Evolutionary conservation across 2,797 vertebrate species (phyloP), one percentile per base, ranked within the genome.

Genomic region (Falco novaeseelandiae): DNA sequence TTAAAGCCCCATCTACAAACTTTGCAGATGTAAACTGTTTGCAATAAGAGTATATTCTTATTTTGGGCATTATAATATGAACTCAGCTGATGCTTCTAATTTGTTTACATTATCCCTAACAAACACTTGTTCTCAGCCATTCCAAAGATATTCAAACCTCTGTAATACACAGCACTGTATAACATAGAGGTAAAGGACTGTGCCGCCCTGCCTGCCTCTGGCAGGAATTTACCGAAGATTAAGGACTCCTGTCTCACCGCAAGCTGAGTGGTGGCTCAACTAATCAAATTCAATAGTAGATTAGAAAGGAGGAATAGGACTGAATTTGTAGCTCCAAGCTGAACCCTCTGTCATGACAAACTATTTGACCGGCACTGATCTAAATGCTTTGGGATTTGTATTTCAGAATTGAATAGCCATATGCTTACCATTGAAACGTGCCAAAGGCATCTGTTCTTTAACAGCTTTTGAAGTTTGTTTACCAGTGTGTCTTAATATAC

Each of bases 371-470:
- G 77, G 11, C 55, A 84, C 30, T 87, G 70, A 94, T 91, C 42
- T 84, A 94, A 90, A 88, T 77, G 73, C 66, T 85, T 82, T 84
- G 73, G 59, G 87, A 95, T 91, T 70, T 79, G 62, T 90, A 82
- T 2, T 76, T 90, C 80, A 76, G 44, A 91, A 79, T 8, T 54
- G 63, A 90, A 91, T 29, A 69, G 72, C 80, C 94, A 91, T 72
- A 89, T 87, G 92, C 77, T 79, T 79, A 62, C 69, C 77, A 86
- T 0, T 49, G 72, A 94, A 90, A 97, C 0, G 1, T 77, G 66
- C 70, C 76, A 96, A 86, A 96, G 48, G 52, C 84, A 91, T 82
- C 89, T 94, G 89, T 36, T 96, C 62, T 62, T 74, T 27, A 92
- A 91, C 67, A 90, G 58, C 49, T 77, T 85, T 66, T 91, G 69